A percentile compares a stretch with the other conserved stretches of the same genome.
phyloP scores from a whole-genome alignment of 1,140 invertebrate species.

The Aphidius ervi region DNA sequence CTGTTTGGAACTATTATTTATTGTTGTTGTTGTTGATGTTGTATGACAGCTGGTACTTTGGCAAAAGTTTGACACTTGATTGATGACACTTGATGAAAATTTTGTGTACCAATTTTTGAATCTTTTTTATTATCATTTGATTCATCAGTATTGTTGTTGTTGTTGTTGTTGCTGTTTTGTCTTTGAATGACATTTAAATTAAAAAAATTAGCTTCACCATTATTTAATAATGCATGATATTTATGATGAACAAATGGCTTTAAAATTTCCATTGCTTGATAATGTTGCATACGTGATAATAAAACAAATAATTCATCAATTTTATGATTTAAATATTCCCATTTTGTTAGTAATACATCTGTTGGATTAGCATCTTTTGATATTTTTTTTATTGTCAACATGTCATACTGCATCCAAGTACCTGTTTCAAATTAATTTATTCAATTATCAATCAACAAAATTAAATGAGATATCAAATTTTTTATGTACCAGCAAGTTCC shows the following conservation, averaged over 20 bases:
- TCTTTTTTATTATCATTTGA: constrained; percentile 25
- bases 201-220: constrained; percentile 35
- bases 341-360: constrained; percentile 68
- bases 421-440: constrained; percentile 36
- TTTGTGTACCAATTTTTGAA: constrained; percentile 37
- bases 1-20: too few relatives aligned
- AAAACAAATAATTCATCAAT: constrained; percentile 72
- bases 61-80: too few relatives aligned
- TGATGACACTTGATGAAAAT: constrained; percentile 35
- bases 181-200: constrained; percentile 33
- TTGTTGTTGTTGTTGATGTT: too few relatives aligned
- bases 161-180: constrained; percentile 21
- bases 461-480: neutral
- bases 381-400: constrained; percentile 52
- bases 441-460: neutral
- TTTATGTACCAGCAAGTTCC: constrained; percentile 59
- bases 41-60: too few relatives aligned
- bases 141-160: constrained; percentile 20
- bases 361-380: constrained; percentile 65
- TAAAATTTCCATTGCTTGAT: constrained; percentile 65
- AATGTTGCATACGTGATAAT: constrained; percentile 67
- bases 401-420: constrained; percentile 53
- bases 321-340: constrained; percentile 79
- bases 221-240: constrained; percentile 58
- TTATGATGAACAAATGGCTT: constrained; percentile 59